phyloP scores from a whole-genome alignment of 2,797 vertebrate species.

The Menidia menidia region DNA sequence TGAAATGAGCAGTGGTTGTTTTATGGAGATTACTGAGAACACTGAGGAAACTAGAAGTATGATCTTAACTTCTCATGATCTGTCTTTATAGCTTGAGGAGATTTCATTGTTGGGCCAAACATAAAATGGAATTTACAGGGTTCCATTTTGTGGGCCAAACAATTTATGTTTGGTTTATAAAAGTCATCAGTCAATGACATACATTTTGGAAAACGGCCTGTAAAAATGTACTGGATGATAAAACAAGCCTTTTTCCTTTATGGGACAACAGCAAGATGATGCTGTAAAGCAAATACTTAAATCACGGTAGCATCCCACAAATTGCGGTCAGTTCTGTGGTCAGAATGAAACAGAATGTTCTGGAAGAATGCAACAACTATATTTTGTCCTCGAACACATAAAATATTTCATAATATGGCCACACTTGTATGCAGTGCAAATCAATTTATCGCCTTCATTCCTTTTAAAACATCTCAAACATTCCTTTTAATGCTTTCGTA shows the following conservation, averaged over 20 bases:
- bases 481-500: constrained; percentile 36
- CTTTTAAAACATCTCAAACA: constrained; percentile 31
- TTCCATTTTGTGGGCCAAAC: not conserved
- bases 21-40: not conserved
- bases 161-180: not conserved
- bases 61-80: not conserved
- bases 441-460: constrained; percentile 50
- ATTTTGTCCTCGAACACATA: constrained; percentile 38
- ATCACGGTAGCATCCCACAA: not conserved
- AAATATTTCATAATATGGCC: constrained; percentile 32
- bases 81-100: no score
- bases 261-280: not conserved
- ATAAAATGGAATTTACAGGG: not conserved
- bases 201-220: not conserved
- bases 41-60: not conserved
- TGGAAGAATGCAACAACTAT: constrained; percentile 1
- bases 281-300: constrained; percentile 1
- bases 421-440: constrained; percentile 16
- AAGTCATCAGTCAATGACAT: no score
- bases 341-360: constrained; percentile 17
- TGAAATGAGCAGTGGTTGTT: no score
- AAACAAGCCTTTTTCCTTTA: not conserved
- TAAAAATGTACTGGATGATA: not conserved
- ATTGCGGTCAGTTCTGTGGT: not conserved
- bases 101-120: not conserved